Conservation (phyloP, 2,888 invertebrate species). For the Cecidostiba fungosa region DNA sequence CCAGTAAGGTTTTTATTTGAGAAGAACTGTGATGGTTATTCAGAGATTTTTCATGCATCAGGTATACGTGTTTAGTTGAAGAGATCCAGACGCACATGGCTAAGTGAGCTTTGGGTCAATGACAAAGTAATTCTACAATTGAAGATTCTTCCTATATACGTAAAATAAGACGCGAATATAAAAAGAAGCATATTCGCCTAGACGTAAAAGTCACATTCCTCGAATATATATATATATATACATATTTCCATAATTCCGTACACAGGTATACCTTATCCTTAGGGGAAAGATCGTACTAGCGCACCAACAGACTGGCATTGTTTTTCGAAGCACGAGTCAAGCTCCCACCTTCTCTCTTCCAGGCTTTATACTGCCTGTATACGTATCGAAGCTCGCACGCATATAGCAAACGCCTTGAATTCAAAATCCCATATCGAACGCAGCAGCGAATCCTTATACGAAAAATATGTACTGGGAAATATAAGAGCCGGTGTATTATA, state of each 20-base stretch:
- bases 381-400: slow-evolving; percentile 24
- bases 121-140: too few relatives aligned
- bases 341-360: background rate
- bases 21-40: background rate
- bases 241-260: slow-evolving; percentile 3
- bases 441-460: slow-evolving; percentile 17
- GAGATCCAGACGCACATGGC: background rate
- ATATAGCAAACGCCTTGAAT: slow-evolving; percentile 42
- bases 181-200: background rate
- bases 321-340: slow-evolving; percentile 49
- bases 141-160: too few relatives aligned
- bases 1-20: background rate
- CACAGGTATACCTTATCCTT: background rate
- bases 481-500: slow-evolving; percentile 55
- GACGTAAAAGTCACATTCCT: background rate
- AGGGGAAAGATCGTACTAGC: background rate
- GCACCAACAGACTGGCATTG: slow-evolving; percentile 28
- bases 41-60: too few relatives aligned
- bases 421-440: slow-evolving; percentile 52
- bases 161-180: background rate
- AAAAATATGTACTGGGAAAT: slow-evolving; percentile 47
- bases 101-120: too few relatives aligned
- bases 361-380: background rate
- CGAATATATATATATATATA: background rate
- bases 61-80: background rate